Conservation (phyloP, 2,888 invertebrate species). For the Listrodromus nycthemerus region DNA sequence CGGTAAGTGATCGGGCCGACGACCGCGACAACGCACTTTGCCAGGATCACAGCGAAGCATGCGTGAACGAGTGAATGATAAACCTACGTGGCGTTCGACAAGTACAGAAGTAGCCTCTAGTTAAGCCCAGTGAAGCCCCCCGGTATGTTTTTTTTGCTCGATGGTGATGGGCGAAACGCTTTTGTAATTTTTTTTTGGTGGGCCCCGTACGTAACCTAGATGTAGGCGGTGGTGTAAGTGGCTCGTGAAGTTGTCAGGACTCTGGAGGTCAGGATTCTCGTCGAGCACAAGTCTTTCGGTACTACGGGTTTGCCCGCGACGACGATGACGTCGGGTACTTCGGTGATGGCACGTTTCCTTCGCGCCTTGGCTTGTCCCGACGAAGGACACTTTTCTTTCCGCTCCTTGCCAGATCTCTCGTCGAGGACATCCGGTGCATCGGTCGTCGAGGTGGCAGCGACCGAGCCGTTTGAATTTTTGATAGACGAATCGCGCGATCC, state of each 20-base stretch:
- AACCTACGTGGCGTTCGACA: constrained; percentile 82
- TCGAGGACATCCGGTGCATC: constrained; percentile 60
- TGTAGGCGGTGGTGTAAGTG: constrained; percentile 83
- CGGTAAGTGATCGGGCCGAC: constrained; percentile 16
- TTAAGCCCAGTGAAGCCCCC: constrained; percentile 80
- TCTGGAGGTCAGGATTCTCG: constrained; percentile 80
- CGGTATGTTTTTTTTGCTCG: constrained; percentile 68
- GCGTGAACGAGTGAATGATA: constrained; percentile 77
- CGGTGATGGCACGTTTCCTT: constrained; percentile 73
- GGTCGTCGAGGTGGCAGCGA: constrained; percentile 14
- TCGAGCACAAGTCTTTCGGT: constrained; percentile 80
- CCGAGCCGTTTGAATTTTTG: constrained; percentile 18
- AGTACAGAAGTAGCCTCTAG: constrained; percentile 80
- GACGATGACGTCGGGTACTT: constrained; percentile 79
- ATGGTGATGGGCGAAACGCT: constrained; percentile 73
- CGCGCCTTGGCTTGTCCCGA: constrained; percentile 22
- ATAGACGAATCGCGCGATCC: constrained; percentile 16
- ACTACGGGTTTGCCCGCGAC: constrained; percentile 75
- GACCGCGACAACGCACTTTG: neutral
- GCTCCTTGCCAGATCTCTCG: constrained; percentile 38
- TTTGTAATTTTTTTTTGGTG: constrained; percentile 44
- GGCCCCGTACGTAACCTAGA: constrained; percentile 77
- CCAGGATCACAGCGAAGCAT: constrained; percentile 68
- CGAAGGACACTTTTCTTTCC: neutral
- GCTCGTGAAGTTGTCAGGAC: constrained; percentile 81